These are phyloP conservation scores for Philhelius pedissequus DNA, from an alignment of 2,888 invertebrate species.

Conservation along the genomic window DNA sequence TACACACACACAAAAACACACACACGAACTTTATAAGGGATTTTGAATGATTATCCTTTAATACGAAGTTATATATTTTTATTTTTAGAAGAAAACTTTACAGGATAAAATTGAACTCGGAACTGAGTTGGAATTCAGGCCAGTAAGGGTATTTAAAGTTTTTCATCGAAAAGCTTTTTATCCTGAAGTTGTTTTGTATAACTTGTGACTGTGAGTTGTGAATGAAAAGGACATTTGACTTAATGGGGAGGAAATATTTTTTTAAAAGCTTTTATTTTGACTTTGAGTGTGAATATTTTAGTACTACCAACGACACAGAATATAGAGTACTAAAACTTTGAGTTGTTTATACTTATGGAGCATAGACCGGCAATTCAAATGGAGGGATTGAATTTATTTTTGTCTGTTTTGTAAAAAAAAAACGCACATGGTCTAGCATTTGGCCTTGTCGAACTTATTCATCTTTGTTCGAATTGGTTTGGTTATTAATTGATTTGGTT, in stretches of 20 bases:
- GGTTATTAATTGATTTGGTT: too few species aligned
- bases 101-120: conserved; percentile 53
- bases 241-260: conserved; percentile 2
- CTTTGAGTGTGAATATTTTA: conserved; percentile 24
- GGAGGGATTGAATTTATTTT: background rate
- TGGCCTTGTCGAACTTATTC: too few species aligned
- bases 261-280: conserved; percentile 10
- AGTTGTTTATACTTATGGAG: background rate
- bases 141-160: conserved; percentile 55
- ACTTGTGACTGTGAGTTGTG: conserved; percentile 33
- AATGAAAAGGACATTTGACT: conserved; percentile 31
- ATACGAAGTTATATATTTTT: background rate
- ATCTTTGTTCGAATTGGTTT: too few species aligned
- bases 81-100: background rate
- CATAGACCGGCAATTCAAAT: background rate
- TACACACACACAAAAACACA: background rate
- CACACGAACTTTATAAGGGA: background rate
- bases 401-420: conserved; percentile 60
- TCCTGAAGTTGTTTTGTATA: background rate
- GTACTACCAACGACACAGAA: conserved; percentile 1
- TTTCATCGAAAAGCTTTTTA: conserved; percentile 6
- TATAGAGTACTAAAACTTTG: conserved; percentile 43
- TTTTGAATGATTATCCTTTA: background rate
- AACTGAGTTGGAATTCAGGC: conserved; percentile 54
- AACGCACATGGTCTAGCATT: conserved; percentile 55